Base-by-base conservation (phyloP, 1,140 invertebrate species). In the Ips typographus region DNA sequence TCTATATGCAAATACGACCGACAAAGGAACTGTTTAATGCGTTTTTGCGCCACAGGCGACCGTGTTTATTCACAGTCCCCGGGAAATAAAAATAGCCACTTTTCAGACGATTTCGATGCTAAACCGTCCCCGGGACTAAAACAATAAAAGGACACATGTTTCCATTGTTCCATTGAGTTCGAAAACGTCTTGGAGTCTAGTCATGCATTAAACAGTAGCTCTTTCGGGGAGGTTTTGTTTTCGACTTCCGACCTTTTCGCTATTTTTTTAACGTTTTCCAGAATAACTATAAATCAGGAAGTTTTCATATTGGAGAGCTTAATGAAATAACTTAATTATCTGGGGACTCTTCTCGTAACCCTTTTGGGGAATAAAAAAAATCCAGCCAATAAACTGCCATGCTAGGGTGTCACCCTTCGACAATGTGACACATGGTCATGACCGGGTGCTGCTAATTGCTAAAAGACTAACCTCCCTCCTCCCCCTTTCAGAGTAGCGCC, bases 131-230 rank as follows among this genome's bases (percentile, higher is more conserved):
- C 53, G 39, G 63, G 42, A 65, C 63, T 65, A 65, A 65, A 65
- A 65, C 63, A 65, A 65, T 65, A 65, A 65, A 65, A 65, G 63
- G 63, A 65, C 63, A 65, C 63, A 65, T 65, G 63, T 65, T 65
- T 65, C 63, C 52, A 65, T 56, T 65, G 63, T 65, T n/a, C 61
- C 51, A 52, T 5, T 53, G 63, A 57, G 63, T 57, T 55, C 63
- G 63, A 39, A 65, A 41, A 49, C 61, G 39, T 65, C 63, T 65
- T 65, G 52, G 56, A 57, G 56, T 57, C 43, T 53, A 40, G 52
- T 65, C 63, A 65, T 65, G 63, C 63, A 65, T 65, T 65, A 65
- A 65, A 65, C 63, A 65, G 47, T 39, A 65, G 63, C 41, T 41
- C 40, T 38, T 65, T 56, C 56, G 7, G 4, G 53, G 52, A 39